phyloP scores from a whole-genome alignment of 2,888 invertebrate species.

The Onthophagus sagittarius region DNA sequence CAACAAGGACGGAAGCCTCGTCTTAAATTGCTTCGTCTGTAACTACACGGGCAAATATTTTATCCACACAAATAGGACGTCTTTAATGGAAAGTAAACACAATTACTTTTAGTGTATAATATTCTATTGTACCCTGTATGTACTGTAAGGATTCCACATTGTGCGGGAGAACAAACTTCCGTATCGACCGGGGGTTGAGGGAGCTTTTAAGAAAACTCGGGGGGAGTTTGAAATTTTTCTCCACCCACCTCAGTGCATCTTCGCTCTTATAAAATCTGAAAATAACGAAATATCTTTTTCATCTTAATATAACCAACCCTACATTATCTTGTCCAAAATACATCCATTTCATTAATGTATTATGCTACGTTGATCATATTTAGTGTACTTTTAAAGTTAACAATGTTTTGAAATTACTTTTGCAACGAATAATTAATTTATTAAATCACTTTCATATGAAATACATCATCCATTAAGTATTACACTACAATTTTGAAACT shows the following conservation, averaged over 20 bases:
- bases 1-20: not conserved
- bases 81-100: not conserved
- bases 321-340: too few relatives aligned
- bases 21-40: not conserved
- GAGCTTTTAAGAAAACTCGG: slow-evolving; percentile 9
- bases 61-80: not conserved
- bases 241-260: not conserved
- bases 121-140: not conserved
- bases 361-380: too few relatives aligned
- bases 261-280: not conserved
- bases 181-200: slow-evolving; percentile 5
- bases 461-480: too few relatives aligned
- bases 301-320: too few relatives aligned
- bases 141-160: not conserved
- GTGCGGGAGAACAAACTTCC: slow-evolving; percentile 7
- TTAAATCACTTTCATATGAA: too few relatives aligned
- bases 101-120: not conserved
- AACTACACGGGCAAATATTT: not conserved
- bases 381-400: too few relatives aligned
- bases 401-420: too few relatives aligned
- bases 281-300: not conserved
- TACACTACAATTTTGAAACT: too few relatives aligned
- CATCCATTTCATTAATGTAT: too few relatives aligned
- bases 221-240: slow-evolving; percentile 7
- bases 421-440: too few relatives aligned